These are phyloP conservation scores for Lutjanus campechanus DNA, from an alignment of 2,797 vertebrate genomes.

Conservation along the genomic window DNA sequence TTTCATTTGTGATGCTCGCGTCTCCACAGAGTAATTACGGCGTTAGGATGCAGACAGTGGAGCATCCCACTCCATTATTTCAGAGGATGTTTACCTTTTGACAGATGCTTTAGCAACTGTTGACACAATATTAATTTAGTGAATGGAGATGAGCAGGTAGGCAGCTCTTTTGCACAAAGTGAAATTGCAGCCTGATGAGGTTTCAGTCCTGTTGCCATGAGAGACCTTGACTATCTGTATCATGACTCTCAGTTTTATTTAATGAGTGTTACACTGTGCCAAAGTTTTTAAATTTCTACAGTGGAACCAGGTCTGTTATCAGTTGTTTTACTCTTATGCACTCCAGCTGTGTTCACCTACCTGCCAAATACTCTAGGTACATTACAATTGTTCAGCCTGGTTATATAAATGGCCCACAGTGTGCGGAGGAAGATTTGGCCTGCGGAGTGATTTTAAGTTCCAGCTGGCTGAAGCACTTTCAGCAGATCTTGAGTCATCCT, in stretches of 20 bases:
- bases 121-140: slow-evolving; percentile 61
- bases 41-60: slow-evolving; percentile 37
- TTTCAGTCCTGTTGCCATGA: slow-evolving; percentile 29
- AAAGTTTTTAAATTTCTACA: slow-evolving; percentile 6
- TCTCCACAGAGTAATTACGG: slow-evolving; percentile 41
- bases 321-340: slow-evolving; percentile 1
- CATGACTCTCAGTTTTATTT: neutral
- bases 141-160: slow-evolving; percentile 46
- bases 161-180: slow-evolving; percentile 41
- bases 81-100: slow-evolving; percentile 59
- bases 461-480: slow-evolving; percentile 17
- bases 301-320: slow-evolving; percentile 13
- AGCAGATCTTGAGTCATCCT: slow-evolving; percentile 26
- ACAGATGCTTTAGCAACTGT: slow-evolving; percentile 56
- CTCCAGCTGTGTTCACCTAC: slow-evolving; percentile 20
- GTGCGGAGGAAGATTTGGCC: slow-evolving; percentile 1
- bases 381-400: slow-evolving; percentile 10
- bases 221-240: slow-evolving; percentile 9
- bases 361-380: neutral
- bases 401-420: slow-evolving; percentile 24
- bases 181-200: slow-evolving; percentile 39
- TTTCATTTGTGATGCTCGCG: slow-evolving; percentile 35
- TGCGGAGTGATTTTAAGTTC: slow-evolving; percentile 10
- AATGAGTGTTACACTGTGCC: slow-evolving; percentile 2
- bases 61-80: slow-evolving; percentile 61